phyloP scores from a whole-genome alignment of 2,113 vertebrate species.

The Ascaphus truei region DNA sequence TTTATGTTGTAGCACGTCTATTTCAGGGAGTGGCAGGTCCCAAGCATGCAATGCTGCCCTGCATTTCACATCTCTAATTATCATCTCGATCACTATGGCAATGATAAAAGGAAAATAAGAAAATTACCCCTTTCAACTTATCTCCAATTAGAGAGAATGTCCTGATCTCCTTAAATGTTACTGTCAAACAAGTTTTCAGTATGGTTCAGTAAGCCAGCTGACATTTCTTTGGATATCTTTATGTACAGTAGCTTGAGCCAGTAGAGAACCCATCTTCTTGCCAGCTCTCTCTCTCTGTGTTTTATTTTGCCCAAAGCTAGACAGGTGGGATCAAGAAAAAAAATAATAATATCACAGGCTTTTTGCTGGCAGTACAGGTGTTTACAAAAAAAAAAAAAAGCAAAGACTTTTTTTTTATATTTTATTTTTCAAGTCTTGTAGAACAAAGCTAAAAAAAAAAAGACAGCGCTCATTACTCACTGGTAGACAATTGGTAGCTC shows the following conservation, averaged over 20 bases:
- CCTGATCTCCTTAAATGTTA: slow-evolving; percentile 58
- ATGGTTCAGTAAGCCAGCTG: slow-evolving; percentile 73
- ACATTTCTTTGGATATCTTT: slow-evolving; percentile 71
- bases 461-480: slow-evolving; percentile 29
- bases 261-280: slow-evolving; percentile 64
- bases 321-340: slow-evolving; percentile 71
- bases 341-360: slow-evolving; percentile 46
- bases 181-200: slow-evolving; percentile 77
- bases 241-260: slow-evolving; percentile 66
- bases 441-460: slow-evolving; percentile 51
- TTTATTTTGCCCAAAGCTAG: slow-evolving; percentile 75
- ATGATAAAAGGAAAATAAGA: slow-evolving; percentile 17
- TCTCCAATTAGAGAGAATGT: slow-evolving; percentile 46
- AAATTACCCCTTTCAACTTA: slow-evolving; percentile 45
- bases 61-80: too few relatives aligned
- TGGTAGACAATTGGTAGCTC: not conserved
- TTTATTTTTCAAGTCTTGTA: slow-evolving; percentile 13
- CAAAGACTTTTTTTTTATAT: slow-evolving; percentile 1
- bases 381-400: slow-evolving; percentile 44
- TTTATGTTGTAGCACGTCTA: too few relatives aligned
- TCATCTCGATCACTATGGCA: not conserved
- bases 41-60: too few relatives aligned
- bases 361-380: slow-evolving; percentile 56
- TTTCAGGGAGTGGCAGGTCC: too few relatives aligned
- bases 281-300: slow-evolving; percentile 50